Evolutionary conservation across 64 coral and sea anemone genomes (phyloP).

Genomic region (Montipora cactus): DNA sequence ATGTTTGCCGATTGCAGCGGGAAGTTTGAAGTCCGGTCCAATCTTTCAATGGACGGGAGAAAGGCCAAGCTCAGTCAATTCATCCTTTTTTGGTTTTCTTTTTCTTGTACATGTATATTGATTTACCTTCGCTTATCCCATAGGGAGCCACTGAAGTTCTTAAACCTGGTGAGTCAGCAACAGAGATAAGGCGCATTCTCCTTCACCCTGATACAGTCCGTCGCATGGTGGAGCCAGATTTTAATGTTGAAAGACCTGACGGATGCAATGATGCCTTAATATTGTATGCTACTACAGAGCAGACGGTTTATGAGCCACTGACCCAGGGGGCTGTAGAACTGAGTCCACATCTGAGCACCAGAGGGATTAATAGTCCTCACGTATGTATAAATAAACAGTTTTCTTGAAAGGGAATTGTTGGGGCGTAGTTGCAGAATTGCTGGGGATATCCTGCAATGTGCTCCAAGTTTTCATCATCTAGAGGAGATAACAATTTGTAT

Average conservation of each 20-base stretch:
- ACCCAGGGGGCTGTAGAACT: not conserved
- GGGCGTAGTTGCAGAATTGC: too few species aligned
- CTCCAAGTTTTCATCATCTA: too few species aligned
- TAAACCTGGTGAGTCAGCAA: not conserved
- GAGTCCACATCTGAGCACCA: not conserved
- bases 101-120: too few species aligned
- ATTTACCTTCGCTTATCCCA: not conserved
- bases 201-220: constrained; percentile 13
- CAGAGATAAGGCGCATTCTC: not conserved
- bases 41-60: too few species aligned
- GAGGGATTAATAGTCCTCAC: not conserved
- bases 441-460: too few species aligned
- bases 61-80: too few species aligned
- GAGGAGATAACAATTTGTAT: too few species aligned
- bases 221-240: constrained; percentile 5
- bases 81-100: too few species aligned
- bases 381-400: not conserved
- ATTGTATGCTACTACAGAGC: not conserved
- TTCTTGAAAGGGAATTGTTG: too few species aligned
- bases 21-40: too few species aligned
- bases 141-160: not conserved
- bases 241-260: not conserved
- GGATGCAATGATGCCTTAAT: not conserved
- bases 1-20: too few species aligned
- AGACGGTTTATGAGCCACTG: not conserved